Percentiles rank a stretch among this genome's conserved stretches.
Conservation (phyloP, 2,113 vertebrate genomes). For the Pterocles orientalis region DNA sequence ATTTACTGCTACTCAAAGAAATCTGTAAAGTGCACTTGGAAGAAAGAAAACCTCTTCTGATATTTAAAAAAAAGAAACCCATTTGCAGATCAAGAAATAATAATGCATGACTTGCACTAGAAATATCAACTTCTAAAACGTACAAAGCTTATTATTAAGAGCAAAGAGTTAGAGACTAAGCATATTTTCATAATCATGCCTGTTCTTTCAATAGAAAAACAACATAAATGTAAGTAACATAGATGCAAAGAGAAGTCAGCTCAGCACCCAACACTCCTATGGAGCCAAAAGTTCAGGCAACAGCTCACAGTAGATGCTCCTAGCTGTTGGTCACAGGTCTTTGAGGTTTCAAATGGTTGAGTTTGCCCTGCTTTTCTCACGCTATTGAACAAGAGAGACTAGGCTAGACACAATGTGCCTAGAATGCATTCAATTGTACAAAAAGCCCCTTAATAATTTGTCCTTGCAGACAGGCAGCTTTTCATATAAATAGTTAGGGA, state of each 20-base stretch:
- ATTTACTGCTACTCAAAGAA: neutral
- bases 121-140: neutral
- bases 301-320: neutral
- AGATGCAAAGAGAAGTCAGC: neutral
- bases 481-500: neutral
- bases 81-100: neutral
- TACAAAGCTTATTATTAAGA: neutral
- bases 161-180: neutral
- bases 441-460: neutral
- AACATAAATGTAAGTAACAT: neutral
- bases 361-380: neutral
- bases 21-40: neutral
- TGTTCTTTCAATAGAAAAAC: neutral
- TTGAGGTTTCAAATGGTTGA: neutral
- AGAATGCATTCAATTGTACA: neutral
- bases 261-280: neutral
- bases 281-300: neutral
- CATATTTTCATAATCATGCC: neutral
- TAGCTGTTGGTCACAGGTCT: neutral
- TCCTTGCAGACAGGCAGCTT: neutral
- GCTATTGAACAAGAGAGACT: neutral
- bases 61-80: neutral
- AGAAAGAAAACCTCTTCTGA: neutral
- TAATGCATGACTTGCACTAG: neutral
- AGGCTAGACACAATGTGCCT: neutral